Conservation (phyloP, 35 echinoderm and acorn worm species). For the Hemicentrotus pulcherrimus region DNA sequence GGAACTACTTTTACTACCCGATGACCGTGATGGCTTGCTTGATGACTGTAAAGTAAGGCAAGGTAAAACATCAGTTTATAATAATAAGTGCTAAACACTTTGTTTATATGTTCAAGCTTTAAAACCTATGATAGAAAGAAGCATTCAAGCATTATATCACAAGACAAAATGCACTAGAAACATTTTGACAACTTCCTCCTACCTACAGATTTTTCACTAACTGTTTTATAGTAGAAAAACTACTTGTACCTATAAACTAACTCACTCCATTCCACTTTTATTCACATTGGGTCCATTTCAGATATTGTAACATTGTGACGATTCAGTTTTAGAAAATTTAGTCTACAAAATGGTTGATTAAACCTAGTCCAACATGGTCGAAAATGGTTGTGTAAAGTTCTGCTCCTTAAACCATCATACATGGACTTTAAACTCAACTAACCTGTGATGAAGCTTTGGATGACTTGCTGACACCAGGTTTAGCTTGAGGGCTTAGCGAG, state of each 20-base stretch:
- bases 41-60: not conserved
- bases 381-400: not conserved
- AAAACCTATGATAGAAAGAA: too few species aligned
- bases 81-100: not conserved
- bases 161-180: not conserved
- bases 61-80: not conserved
- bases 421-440: not conserved
- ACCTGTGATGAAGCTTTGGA: conserved; percentile 44
- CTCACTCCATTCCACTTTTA: not conserved
- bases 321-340: too few species aligned
- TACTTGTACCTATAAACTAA: not conserved
- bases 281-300: too few species aligned
- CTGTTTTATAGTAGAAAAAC: not conserved
- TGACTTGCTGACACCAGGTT: not conserved
- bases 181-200: not conserved
- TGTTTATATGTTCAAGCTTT: too few species aligned
- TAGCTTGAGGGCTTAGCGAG: not conserved
- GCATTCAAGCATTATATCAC: not conserved
- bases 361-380: too few species aligned
- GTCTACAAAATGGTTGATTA: too few species aligned
- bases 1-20: conserved; percentile 53
- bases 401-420: not conserved
- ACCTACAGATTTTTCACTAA: not conserved
- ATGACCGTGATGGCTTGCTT: conserved; percentile 30
- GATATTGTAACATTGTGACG: too few species aligned